These are phyloP conservation scores for Rhorus exstirpatorius DNA, from an alignment of 2,888 invertebrate species.

Conservation along the genomic window DNA sequence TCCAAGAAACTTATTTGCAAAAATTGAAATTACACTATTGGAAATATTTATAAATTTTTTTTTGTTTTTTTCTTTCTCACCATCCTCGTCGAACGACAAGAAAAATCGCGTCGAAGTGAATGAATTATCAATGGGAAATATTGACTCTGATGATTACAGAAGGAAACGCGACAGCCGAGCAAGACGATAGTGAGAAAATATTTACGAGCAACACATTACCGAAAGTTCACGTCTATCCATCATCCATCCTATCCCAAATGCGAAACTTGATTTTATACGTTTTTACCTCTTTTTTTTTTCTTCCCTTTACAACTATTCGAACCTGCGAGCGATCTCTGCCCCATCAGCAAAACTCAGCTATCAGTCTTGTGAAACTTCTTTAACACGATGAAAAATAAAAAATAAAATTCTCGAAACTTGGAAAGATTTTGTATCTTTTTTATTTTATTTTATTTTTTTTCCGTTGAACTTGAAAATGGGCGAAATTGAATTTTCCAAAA, in stretches of 20 bases:
- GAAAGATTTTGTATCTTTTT: too few species aligned
- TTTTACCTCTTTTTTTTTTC: too few species aligned
- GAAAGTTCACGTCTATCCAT: conserved; percentile 46
- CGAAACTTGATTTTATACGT: conserved; percentile 31
- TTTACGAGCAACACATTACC: conserved; percentile 10
- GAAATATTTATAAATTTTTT: background rate
- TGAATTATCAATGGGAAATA: conserved; percentile 8
- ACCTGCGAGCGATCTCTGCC: conserved; percentile 13
- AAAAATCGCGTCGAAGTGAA: background rate
- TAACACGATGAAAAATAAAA: background rate
- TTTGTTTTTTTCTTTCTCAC: too few species aligned
- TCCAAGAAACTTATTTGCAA: too few species aligned
- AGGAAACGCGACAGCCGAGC: conserved; percentile 63
- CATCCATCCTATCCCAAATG: too few species aligned
- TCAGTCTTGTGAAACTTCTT: conserved; percentile 14
- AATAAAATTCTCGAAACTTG: conserved; percentile 24
- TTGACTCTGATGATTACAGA: conserved; percentile 51
- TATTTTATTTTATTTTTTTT: too few species aligned
- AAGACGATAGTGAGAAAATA: conserved; percentile 51
- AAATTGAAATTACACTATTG: too few species aligned
- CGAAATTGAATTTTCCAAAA: too few species aligned
- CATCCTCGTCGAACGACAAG: background rate
- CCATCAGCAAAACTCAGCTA: background rate
- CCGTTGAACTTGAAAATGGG: too few species aligned
- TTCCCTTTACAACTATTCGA: conserved; percentile 39